A percentile compares a stretch with the other conserved stretches of the same genome.
Evolutionary conservation across 2,113 vertebrate species (phyloP).

Genomic region (Pica pica): DNA sequence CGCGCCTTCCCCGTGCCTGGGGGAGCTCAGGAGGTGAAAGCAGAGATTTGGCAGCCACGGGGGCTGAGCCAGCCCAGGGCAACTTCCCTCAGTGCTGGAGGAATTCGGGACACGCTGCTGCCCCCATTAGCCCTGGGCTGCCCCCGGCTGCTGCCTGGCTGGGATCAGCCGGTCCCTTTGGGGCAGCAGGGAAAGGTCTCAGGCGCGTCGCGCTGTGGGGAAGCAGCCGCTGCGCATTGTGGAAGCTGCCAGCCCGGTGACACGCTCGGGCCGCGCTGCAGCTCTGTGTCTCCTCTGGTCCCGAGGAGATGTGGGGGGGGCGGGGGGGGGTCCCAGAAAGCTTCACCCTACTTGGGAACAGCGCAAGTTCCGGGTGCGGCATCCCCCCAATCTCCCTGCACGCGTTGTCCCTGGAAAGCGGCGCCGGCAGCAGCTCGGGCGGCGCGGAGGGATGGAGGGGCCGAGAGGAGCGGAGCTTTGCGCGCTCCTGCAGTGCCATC

Average conservation of each 20-base stretch:
- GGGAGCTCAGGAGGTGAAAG: not conserved
- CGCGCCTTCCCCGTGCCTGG: not conserved
- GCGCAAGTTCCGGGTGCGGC: not conserved
- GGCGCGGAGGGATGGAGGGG: no score
- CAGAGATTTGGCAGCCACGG: not conserved
- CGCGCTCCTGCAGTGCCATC: constrained; percentile 72
- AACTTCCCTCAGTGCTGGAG: not conserved
- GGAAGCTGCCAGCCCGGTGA: not conserved
- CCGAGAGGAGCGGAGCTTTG: not conserved
- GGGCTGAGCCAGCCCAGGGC: not conserved
- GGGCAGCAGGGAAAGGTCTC: not conserved
- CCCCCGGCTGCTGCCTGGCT: not conserved
- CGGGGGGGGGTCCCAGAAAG: no score
- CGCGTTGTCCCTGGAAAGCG: not conserved
- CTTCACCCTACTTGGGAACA: accelerated
- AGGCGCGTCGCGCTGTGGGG: accelerated
- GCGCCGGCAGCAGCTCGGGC: not conserved
- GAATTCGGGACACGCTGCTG: not conserved
- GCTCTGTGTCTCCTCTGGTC: not conserved
- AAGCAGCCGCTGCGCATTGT: accelerated
- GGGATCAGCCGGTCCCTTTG: not conserved
- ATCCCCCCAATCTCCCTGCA: accelerated
- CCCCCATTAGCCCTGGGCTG: not conserved
- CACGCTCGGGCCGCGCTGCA: accelerated
- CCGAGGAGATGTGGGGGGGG: not conserved